Evolutionary conservation across 2,888 invertebrate genomes (phyloP).

Genomic region (Drosophila lutescens): DNA sequence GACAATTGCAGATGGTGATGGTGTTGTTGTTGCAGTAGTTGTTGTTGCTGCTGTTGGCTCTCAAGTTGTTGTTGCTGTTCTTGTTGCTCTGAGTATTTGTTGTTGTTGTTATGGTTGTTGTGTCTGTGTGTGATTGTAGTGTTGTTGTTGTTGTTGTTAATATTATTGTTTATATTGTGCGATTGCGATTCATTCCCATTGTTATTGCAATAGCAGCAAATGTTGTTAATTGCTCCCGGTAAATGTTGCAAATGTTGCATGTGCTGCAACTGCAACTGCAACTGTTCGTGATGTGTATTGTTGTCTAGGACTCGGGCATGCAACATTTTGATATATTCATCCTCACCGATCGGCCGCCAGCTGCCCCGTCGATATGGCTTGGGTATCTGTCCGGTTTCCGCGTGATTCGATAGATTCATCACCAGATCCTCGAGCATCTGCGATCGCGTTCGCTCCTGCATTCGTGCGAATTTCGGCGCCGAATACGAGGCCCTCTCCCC

Average conservation of each 20-base stretch:
- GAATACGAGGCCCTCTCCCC: slow-evolving; percentile 97
- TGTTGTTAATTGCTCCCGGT: slow-evolving; percentile 49
- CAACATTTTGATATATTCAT: slow-evolving; percentile 83
- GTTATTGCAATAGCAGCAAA: slow-evolving; percentile 58
- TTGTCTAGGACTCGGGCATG: slow-evolving; percentile 81
- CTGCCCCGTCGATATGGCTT: slow-evolving; percentile 96
- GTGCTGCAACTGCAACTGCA: slow-evolving; percentile 43
- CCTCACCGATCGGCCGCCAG: slow-evolving; percentile 94
- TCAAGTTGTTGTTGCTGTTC: slow-evolving; percentile 6
- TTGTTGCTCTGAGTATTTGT: background rate
- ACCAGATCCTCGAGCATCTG: slow-evolving; percentile 98
- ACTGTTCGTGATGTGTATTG: slow-evolving; percentile 60
- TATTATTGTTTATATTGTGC: slow-evolving; percentile 30
- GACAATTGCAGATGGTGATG: slow-evolving; percentile 36
- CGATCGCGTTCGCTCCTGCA: slow-evolving; percentile 96
- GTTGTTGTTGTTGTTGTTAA: slow-evolving; percentile 6
- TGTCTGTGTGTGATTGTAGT: slow-evolving; percentile 6
- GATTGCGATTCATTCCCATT: slow-evolving; percentile 14
- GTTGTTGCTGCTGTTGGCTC: slow-evolving; percentile 24
- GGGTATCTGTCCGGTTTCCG: slow-evolving; percentile 97
- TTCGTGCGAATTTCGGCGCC: slow-evolving; percentile 96
- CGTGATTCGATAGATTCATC: slow-evolving; percentile 96
- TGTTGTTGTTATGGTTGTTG: slow-evolving; percentile 1
- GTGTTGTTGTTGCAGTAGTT: slow-evolving; percentile 4
- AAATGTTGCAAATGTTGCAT: slow-evolving; percentile 21